phyloP scores from a whole-genome alignment of 2,113 vertebrate genomes.

The Rissa tridactyla region DNA sequence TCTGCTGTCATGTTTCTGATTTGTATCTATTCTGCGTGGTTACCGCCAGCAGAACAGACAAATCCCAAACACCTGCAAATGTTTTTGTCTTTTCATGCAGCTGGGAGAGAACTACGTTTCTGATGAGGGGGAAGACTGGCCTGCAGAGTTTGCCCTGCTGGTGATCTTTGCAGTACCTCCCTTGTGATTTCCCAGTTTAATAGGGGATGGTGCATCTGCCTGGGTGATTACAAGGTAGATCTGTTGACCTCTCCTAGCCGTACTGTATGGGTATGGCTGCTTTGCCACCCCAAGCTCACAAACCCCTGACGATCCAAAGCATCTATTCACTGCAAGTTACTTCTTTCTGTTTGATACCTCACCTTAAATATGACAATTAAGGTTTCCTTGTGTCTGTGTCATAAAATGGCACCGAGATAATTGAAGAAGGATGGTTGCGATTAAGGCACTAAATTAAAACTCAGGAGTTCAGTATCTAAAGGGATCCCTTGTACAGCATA shows the following conservation, averaged over 20 bases:
- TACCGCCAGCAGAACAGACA: neutral
- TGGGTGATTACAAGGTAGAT: neutral
- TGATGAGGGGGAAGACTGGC: neutral
- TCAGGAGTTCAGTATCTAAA: neutral
- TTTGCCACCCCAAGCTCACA: neutral
- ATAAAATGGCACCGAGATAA: conserved; percentile 12
- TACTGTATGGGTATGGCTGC: neutral
- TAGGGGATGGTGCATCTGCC: neutral
- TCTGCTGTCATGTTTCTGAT: neutral
- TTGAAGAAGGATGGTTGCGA: neutral
- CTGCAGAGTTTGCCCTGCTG: neutral
- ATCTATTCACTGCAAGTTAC: fast-evolving
- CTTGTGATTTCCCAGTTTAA: neutral
- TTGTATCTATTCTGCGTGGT: neutral
- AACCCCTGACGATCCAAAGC: neutral
- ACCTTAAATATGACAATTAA: neutral
- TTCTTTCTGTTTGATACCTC: neutral
- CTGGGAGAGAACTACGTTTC: neutral
- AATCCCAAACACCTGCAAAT: neutral
- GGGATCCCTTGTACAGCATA: neutral
- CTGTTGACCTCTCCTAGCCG: neutral
- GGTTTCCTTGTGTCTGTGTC: neutral
- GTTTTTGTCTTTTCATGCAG: neutral
- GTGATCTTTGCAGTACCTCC: neutral
- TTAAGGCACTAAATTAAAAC: conserved; percentile 30